phyloP scores from a whole-genome alignment of 2,797 vertebrate genomes.

The Clarias pachynema region DNA sequence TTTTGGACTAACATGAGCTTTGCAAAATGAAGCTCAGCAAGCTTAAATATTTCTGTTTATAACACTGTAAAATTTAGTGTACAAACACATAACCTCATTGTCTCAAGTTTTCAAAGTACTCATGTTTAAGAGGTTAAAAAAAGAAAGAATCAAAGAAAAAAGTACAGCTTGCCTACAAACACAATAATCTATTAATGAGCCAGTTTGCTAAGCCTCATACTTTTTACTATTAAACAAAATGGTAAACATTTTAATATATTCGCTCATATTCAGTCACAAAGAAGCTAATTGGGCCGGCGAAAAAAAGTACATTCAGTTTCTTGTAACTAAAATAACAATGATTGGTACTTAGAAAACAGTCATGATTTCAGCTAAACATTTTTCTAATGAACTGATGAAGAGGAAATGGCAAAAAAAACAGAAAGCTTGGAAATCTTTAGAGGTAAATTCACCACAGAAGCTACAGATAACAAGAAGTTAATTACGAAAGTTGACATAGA shows the following conservation, averaged over 20 bases:
- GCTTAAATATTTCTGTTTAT: not conserved
- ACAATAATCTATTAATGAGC: not conserved
- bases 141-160: not conserved
- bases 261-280: not conserved
- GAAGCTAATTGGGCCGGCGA: not conserved
- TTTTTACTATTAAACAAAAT: not conserved
- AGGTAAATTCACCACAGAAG: not conserved
- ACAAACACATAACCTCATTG: not conserved
- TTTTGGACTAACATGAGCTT: not conserved
- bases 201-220: not conserved
- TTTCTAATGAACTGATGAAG: not conserved
- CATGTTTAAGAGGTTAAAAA: not conserved
- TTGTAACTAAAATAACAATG: not conserved
- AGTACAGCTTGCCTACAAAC: not conserved
- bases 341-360: not conserved
- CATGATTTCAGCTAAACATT: not conserved
- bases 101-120: not conserved
- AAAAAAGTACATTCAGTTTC: not conserved
- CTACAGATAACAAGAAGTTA: too few relatives aligned
- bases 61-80: not conserved
- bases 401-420: not conserved
- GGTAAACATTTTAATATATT: not conserved
- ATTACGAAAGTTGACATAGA: not conserved
- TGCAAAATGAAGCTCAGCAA: not conserved
- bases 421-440: not conserved